phyloP scores from a whole-genome alignment of 2,113 vertebrate genomes.

The Cricetomys ansorgei region DNA sequence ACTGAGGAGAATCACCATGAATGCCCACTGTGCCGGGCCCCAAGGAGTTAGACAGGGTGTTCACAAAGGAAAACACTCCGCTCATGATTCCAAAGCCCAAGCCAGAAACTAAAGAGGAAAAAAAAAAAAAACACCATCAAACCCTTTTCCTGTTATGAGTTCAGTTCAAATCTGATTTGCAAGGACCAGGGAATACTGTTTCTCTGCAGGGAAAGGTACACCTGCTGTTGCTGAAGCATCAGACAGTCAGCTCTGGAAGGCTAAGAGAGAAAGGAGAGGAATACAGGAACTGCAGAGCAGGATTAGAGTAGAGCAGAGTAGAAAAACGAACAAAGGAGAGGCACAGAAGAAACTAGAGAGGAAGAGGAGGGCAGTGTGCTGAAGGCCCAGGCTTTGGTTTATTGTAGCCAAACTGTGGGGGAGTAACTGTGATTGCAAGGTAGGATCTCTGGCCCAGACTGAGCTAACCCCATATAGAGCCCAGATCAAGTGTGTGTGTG shows the following conservation, averaged over 20 bases:
- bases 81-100: conserved; percentile 94
- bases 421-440: not conserved
- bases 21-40: conserved; percentile 92
- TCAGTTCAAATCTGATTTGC: conserved; percentile 32
- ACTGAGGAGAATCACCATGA: conserved; percentile 92
- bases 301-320: no score
- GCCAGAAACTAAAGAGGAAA: conserved; percentile 88
- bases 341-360: not conserved
- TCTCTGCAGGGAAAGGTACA: not conserved
- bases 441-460: not conserved
- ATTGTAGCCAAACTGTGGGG: not conserved
- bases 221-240: not conserved
- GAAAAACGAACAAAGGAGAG: not conserved
- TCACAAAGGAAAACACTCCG: conserved; percentile 92
- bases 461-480: not conserved
- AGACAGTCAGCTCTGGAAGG: not conserved
- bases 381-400: conserved; percentile 20
- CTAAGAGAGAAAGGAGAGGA: not conserved
- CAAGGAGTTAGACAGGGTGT: conserved; percentile 91
- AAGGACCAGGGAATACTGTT: not conserved
- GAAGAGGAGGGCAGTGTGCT: not conserved
- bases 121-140: conserved; percentile 68
- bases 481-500: not conserved
- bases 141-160: not conserved
- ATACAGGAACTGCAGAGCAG: not conserved